Conservation (phyloP, 2,888 invertebrate species). For the Helobdella robusta region DNA sequence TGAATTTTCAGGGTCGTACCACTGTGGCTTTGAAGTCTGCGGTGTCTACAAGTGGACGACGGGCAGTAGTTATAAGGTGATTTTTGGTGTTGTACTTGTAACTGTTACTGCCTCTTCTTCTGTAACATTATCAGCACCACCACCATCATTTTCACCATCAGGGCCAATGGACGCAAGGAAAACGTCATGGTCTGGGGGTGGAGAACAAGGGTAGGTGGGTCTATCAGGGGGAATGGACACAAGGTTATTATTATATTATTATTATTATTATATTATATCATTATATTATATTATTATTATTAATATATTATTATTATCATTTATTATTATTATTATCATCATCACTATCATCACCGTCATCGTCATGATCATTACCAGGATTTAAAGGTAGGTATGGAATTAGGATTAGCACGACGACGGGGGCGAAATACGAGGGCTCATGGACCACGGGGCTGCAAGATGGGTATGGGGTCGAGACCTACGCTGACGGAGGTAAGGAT, state of each 20-base stretch:
- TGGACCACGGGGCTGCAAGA: conserved; percentile 98
- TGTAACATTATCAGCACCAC: not conserved
- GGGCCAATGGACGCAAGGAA: conserved; percentile 99
- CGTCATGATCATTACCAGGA: conserved; percentile 3
- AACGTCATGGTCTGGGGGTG: conserved; percentile 92
- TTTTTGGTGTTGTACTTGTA: too few relatives aligned
- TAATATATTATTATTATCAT: not conserved
- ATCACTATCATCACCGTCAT: not conserved
- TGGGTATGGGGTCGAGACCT: conserved; percentile 97
- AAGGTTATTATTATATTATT: too few relatives aligned
- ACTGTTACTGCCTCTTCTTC: too few relatives aligned
- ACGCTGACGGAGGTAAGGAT: conserved; percentile 89
- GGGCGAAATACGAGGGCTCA: conserved; percentile 53
- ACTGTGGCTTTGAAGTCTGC: conserved; percentile 97
- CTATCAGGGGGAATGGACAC: conserved; percentile 96
- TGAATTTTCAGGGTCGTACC: conserved; percentile 97
- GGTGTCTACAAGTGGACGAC: conserved; percentile 69
- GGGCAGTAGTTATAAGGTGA: conserved; percentile 87
- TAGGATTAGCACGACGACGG: conserved; percentile 83
- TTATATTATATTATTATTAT: not conserved
- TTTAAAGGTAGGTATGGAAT: conserved; percentile 97
- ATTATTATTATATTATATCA: too few relatives aligned
- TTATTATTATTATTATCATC: not conserved
- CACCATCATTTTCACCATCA: not conserved
- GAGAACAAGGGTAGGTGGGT: conserved; percentile 93